phyloP scores from a whole-genome alignment of 2,888 invertebrate species.

The Stenotaenia linearis region DNA sequence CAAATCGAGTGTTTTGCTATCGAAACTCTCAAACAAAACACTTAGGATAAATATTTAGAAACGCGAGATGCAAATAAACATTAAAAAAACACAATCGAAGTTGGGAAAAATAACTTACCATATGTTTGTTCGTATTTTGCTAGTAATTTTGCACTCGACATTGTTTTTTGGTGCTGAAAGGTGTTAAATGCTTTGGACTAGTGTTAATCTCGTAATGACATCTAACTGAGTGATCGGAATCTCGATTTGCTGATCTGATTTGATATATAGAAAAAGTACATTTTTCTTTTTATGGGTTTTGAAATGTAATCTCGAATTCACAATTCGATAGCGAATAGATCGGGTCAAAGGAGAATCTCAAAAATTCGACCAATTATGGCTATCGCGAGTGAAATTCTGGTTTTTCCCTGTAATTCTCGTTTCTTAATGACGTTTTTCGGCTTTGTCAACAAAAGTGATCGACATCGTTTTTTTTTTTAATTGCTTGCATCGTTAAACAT shows the following conservation, averaged over 20 bases:
- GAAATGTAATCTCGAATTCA: neutral
- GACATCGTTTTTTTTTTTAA: neutral
- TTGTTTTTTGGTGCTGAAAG: no score
- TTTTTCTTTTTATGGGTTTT: neutral
- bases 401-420: neutral
- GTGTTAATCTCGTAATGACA: no score
- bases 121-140: no score
- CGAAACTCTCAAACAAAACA: neutral
- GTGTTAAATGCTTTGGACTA: no score
- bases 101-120: no score
- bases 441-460: neutral
- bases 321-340: neutral
- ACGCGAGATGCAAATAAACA: no score
- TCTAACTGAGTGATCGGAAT: no score
- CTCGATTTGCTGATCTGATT: neutral
- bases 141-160: no score
- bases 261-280: neutral
- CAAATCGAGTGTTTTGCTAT: neutral
- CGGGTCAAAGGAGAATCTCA: neutral
- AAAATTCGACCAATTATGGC: no score
- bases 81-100: no score
- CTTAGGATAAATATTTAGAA: neutral
- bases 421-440: neutral
- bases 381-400: no score
- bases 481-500: neutral